Evolutionary conservation across 1,140 invertebrate genomes (phyloP), one percentile per base, ranked within the genome.

Genomic region (Babylonia areolata): DNA sequence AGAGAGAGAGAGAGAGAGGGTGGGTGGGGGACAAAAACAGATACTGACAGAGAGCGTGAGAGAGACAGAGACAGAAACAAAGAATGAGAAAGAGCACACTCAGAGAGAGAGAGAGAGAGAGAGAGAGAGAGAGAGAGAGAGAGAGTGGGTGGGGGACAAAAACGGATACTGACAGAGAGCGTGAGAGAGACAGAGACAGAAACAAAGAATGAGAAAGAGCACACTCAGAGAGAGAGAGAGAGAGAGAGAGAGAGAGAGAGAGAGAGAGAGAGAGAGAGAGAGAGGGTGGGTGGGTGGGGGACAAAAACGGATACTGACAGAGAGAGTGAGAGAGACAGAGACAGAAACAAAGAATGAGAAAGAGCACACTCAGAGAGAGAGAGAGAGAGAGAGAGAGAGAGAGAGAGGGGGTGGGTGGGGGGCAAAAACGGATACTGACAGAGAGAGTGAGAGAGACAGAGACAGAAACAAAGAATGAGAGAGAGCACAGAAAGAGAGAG

Each of bases 361-460:
- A 64, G 58, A 64, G 58, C 58, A 64, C 17, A 64, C 58, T 12
- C 58, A 64, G 73, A 39, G 37, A 35, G 31, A 75, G 33, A 75
- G 73, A 75, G 73, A 58, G 33, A 39, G 42, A 58, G 33, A 58
- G 80, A 54, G 80, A 58, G 80, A 81, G 80, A 81, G 42, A 54
- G 80, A 81, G 33, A 81, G 80, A 58, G 46, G 51, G 42, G 51
- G 51, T 12, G 80, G 80, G 73, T 33, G 31, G 73, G 31, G 73
- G 0, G 37, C 33, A n/a, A 33, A 12, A 75, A n/a, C 6, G 46
- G 46, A 51, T 6, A 51, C n/a, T n/a, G n/a, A n/a, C n/a, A n/a
- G n/a, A n/a, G 20, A 64, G 20, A 64, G 58, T 23, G 20, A 23
- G 58, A 64, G 58, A 23, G 58, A 23, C 3, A 64, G 20, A 64